Base-by-base conservation (phyloP, 2,888 invertebrate genomes). In the Disparrhopalites patrizii region DNA sequence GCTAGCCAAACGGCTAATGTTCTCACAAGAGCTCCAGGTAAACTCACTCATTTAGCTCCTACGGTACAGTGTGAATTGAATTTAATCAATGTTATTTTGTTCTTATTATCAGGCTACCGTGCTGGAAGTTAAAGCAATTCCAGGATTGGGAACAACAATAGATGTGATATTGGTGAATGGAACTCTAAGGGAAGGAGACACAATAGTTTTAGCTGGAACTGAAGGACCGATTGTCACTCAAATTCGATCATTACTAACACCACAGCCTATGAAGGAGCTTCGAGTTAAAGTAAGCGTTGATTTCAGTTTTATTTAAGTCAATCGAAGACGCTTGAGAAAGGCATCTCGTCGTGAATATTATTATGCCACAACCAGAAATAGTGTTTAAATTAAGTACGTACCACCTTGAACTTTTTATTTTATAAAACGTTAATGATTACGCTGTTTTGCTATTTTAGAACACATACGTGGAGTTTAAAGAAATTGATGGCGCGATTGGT, bases 121-220 rank as follows among this genome's bases (percentile, higher is more conserved):
- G 20, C 73, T 82, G 68, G 79, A 82, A 83, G 97, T 98, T 38
- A 98, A 98, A 84, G 94, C 95, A 0, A 90, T 98, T 77, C 87
- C 95, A 25, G 99, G 99, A 36, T 83, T 99, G 68, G 97, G 97
- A 60, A 99, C 98, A 56, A 99, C 99, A 1, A 95, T 99, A 76
- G 99, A 99, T 83, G 93, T 97, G 25, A 98, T 99, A 80, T 84
- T 99, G 67, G 93, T 99, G 64, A 99, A 99, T 81, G 99, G 99
- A 18, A 87, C 86, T n/a, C 81, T 99, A 36, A 84, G 85, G 55
- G 96, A 96, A 80, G 94, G 96, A 1, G 95, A 98, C 77, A 93
- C 94, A 0, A 89, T 97, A 82, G 85, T 99, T 30, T 81, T 99
- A 65, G 97, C 98, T 1, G 99, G 99, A 51, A 95, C 96, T 0